These are phyloP conservation scores for Rhopalosiphum maidis DNA, from an alignment of 1,140 invertebrate species.

Conservation along the genomic window DNA sequence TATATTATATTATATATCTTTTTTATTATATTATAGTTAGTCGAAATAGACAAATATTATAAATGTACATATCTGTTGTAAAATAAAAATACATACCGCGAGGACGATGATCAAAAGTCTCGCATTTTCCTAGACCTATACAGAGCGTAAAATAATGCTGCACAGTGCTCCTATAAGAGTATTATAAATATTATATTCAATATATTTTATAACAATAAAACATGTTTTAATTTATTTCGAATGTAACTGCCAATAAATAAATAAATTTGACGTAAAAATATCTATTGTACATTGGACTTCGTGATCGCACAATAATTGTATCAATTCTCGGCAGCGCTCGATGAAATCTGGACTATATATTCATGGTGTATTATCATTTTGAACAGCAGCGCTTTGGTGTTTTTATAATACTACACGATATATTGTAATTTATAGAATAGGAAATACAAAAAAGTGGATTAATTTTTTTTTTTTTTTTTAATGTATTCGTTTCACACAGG, in stretches of 20 bases:
- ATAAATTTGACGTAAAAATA: not conserved
- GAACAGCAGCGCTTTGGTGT: not conserved
- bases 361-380: not conserved
- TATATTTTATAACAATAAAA: too few relatives aligned
- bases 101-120: not conserved
- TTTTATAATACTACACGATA: not conserved
- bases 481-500: not conserved
- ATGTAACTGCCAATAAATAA: not conserved
- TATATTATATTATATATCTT: not conserved
- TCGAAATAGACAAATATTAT: not conserved
- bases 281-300: not conserved
- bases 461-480: not conserved
- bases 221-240: too few relatives aligned
- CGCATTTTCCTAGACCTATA: too few relatives aligned
- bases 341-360: not conserved
- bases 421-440: too few relatives aligned
- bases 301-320: not conserved
- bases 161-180: too few relatives aligned
- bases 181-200: too few relatives aligned
- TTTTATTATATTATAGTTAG: not conserved
- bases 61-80: not conserved
- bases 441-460: not conserved
- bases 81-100: not conserved
- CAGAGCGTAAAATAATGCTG: too few relatives aligned
- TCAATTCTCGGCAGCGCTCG: not conserved